Conservation (phyloP, 2,113 vertebrate genomes). For the Hepsetus odoe region DNA sequence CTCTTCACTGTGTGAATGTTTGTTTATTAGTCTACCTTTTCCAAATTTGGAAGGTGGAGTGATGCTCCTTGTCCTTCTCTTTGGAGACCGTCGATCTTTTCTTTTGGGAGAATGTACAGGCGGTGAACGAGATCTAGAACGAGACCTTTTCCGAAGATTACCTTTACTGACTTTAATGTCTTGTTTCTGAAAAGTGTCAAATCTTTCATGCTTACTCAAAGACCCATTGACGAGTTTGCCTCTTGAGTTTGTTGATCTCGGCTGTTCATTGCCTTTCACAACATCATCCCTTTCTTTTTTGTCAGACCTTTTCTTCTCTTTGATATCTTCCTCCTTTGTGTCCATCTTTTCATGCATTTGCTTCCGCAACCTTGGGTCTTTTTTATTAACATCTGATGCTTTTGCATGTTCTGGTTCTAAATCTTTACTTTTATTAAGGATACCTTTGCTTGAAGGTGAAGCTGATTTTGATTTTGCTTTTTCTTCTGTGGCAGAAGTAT, state of each 20-base stretch:
- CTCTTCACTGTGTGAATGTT: constrained; percentile 79
- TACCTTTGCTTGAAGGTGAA: constrained; percentile 82
- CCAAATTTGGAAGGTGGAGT: constrained; percentile 80
- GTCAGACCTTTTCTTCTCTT: constrained; percentile 86
- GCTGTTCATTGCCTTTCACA: constrained; percentile 74
- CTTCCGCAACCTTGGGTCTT: constrained; percentile 89
- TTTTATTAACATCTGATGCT: constrained; percentile 79
- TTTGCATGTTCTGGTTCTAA: constrained; percentile 76
- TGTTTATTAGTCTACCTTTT: constrained; percentile 78
- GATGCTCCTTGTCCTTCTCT: constrained; percentile 83
- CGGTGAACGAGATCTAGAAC: constrained; percentile 87
- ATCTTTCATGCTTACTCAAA: constrained; percentile 79
- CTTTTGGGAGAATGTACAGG: constrained; percentile 84
- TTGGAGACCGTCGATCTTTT: constrained; percentile 89
- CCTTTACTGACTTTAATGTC: constrained; percentile 80
- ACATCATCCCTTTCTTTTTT: constrained; percentile 88
- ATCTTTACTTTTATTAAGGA: constrained; percentile 75
- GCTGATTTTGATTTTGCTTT: constrained; percentile 84
- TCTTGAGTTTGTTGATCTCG: constrained; percentile 74
- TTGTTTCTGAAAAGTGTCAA: constrained; percentile 78
- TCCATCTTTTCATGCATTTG: constrained; percentile 84
- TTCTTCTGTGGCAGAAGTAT: constrained; percentile 68
- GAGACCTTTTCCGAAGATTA: constrained; percentile 85
- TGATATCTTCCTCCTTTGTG: constrained; percentile 79
- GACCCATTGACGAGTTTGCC: constrained; percentile 86